Evolutionary conservation across 92 coral and sea anemone species (phyloP).

Genomic region (Umimayanthus chanpuru): DNA sequence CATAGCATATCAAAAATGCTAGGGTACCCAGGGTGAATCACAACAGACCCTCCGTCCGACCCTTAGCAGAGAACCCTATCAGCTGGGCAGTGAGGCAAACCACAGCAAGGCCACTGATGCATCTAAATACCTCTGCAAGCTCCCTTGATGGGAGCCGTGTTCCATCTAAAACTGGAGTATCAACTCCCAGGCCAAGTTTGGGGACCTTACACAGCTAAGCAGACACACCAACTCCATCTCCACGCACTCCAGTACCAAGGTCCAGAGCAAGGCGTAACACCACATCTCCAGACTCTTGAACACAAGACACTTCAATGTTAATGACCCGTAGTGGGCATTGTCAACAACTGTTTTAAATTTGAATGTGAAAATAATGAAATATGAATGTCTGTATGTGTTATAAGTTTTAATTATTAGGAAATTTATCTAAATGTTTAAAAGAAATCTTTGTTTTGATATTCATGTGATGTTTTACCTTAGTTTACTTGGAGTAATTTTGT

Average conservation of each 20-base stretch:
- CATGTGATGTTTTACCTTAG: slow-evolving; percentile 7
- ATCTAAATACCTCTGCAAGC: not conserved
- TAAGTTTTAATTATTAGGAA: slow-evolving; percentile 7
- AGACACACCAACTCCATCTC: not conserved
- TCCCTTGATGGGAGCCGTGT: not conserved
- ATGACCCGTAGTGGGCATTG: not conserved
- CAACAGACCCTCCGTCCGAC: slow-evolving; percentile 17
- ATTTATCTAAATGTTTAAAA: not conserved
- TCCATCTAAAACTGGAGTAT: not conserved
- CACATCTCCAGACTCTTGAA: too few relatives aligned
- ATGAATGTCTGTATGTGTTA: not conserved
- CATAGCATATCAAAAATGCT: slow-evolving; percentile 7
- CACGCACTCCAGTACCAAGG: not conserved
- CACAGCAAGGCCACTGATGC: slow-evolving; percentile 4
- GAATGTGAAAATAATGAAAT: slow-evolving; percentile 4
- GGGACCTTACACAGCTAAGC: not conserved
- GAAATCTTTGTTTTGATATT: not conserved
- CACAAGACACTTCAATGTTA: too few relatives aligned
- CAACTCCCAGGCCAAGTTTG: not conserved
- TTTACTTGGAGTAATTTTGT: slow-evolving; percentile 1
- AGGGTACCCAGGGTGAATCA: slow-evolving; percentile 27
- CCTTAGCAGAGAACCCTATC: slow-evolving; percentile 30
- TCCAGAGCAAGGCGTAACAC: too few relatives aligned
- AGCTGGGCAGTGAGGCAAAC: slow-evolving; percentile 40
- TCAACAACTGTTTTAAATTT: not conserved